Base-by-base conservation (phyloP, 2,797 vertebrate genomes). In the Remorina albescens region DNA sequence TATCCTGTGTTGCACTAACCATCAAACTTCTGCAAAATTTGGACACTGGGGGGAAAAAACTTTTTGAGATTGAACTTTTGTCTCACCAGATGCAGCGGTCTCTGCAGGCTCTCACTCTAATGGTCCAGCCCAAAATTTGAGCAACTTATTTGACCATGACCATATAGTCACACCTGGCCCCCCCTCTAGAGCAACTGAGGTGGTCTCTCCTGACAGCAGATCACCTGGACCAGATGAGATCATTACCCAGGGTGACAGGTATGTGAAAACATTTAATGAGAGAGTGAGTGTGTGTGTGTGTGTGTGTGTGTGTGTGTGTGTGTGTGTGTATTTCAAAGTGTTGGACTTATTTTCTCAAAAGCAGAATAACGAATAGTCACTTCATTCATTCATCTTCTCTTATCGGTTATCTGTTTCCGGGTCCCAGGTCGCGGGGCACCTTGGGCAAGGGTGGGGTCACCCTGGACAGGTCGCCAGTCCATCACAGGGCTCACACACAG, bases 1-100 rank as follows among this genome's bases (percentile, higher is more conserved):
- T 36, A 50, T 26, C n/a, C 13, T 28, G 2, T 32, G 36, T 13
- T 36, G 5, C 4, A 42, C 7, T 26, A 4, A 34, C 15, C 3
- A 32, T 26, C 10, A 37, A 13, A 9, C 7, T 30, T 15, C 5
- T 53, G 8, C 18, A 5, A 11, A n/a, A n/a, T n/a, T 18, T 42
- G 8, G 19, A 44, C 21, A 12, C 2, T 50, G 49, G 16, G 8
- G 26, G 16, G 8, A 8, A 23, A 50, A 13, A 26, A 3, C 15
- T 6, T 30, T 7, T 30, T n/a, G 6, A 44, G 7, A 47, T 21
- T 4, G 5, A 58, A 25, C 15, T 8, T 75, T 57, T 71, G 10
- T 71, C 9, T 65, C 15, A 50, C 23, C 84, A 96, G 96, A 93
- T 89, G 92, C 91, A 74, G 86, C 91, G n/a, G 63, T 21, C 69